Base-by-base conservation (phyloP, 2,888 invertebrate genomes). In the Lepidocyrtoides sp. region DNA sequence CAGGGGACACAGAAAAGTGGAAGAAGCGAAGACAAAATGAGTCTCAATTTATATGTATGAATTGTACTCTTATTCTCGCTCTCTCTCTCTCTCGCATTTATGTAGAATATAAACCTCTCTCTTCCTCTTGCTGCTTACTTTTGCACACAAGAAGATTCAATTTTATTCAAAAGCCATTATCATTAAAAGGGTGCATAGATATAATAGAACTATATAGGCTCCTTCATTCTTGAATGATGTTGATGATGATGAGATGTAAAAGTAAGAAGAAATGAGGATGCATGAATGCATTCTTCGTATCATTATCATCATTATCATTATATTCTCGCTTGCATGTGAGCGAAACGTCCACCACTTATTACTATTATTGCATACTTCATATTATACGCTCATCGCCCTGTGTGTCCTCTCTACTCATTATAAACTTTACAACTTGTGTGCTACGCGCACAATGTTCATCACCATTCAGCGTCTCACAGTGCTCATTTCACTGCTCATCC, bases 121-220 rank as follows among this genome's bases (percentile, higher is more conserved):
- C 57, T 51, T 23, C 7, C 81, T 48, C 44, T 48, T 44, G 0
- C 79, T 90, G 75, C 75, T 14, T 23, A 75, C 75, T 48, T 48
- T 26, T 23, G 23, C n/a, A 48, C 89, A 79, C 63, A 91, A 87
- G 89, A 81, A 89, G 91, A 91, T 91, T 91, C 91, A 91, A 91
- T 91, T 91, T 91, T 91, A 91, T 91, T 91, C 91, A 91, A 91
- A 91, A 91, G 91, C 91, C 87, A 91, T 91, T 91, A 91, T 91
- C 91, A 91, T 91, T 91, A 91, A 91, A 91, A 91, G 91, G 91
- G 91, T 87, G 91, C 91, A 87, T 90, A 57, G 10, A 36, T 7
- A 7, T 77, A 77, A n/a, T n/a, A n/a, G n/a, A n/a, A n/a, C n/a
- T 32, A 77, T 2, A 69, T 26, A 91, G 86, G 63, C 87, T 91